These are phyloP conservation scores for Torymus aiolomorphi DNA, from an alignment of 2,888 invertebrate species.

Conservation along the genomic window DNA sequence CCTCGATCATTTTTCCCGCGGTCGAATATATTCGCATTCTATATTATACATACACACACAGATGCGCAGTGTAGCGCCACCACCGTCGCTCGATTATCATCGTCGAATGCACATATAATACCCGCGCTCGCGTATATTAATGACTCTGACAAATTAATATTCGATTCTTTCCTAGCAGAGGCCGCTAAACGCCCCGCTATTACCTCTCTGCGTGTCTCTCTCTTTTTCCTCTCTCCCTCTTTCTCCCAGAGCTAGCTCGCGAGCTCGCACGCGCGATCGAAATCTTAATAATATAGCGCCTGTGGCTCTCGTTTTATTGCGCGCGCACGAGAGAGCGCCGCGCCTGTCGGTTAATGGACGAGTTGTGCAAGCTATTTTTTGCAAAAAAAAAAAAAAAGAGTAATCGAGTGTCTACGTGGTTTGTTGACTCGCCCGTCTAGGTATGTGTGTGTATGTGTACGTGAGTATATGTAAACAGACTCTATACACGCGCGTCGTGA, in stretches of 20 bases:
- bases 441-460: too few species aligned
- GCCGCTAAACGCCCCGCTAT: conserved; percentile 28
- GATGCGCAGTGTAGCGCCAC: not conserved
- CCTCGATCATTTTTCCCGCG: not conserved
- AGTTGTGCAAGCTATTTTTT: conserved; percentile 24
- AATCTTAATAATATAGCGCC: conserved; percentile 52
- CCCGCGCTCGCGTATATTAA: conserved; percentile 27
- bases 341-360: conserved; percentile 24
- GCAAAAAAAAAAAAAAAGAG: not conserved
- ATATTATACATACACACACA: not conserved
- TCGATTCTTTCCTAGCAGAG: conserved; percentile 36
- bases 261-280: conserved; percentile 21
- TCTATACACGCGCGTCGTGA: not conserved
- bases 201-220: not conserved
- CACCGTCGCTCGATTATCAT: conserved; percentile 24
- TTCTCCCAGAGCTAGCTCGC: not conserved
- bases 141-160: conserved; percentile 54
- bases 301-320: conserved; percentile 33
- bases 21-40: not conserved
- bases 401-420: too few species aligned
- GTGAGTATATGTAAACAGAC: too few species aligned
- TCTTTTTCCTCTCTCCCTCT: conserved; percentile 23
- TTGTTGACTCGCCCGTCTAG: too few species aligned
- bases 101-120: not conserved
- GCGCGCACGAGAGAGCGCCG: not conserved